Base-by-base conservation (phyloP, 1,140 invertebrate genomes). In the Pinna nobilis region DNA sequence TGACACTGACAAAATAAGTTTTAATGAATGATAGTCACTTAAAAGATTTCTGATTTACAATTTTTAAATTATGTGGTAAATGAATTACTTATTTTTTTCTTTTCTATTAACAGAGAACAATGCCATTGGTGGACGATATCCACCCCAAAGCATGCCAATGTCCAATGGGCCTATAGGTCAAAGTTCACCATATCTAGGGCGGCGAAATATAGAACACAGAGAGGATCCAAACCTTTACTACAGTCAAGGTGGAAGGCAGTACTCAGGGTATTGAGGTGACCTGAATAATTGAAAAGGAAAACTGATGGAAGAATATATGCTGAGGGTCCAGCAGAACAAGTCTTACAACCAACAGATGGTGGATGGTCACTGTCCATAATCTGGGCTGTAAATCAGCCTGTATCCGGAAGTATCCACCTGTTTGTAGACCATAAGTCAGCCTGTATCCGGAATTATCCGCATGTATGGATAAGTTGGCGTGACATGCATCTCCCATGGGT, bases 121-220 rank as follows among this genome's bases (percentile, higher is more conserved):
- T 77, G 78, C 47, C 59, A 77, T 55, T 39, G 68, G 49, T 18
- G 76, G 50, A 59, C 66, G 77, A 6, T 82, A 77, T 35, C 82
- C 81, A 33, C 47, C 53, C 3, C 37, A 50, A 28, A 20, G 74
- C 57, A 39, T 69, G 55, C 70, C 77, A 15, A 59, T 85, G 67
- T 55, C 85, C 44, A 87, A 87, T 65, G 86, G 86, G 11, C 86
- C 86, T 11, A 86, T 87, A 60, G 82, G 86, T 64, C 86, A 87
- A 74, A 87, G 86, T 75, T 87, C 86, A 55, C 86, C 86, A 15
- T 85, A 87, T 68, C 57, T 86, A 47, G 81, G 78, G 11, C 74
- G 86, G 25, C 68, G 86, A 32, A 81, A 82, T 55, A 69, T 80
- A 20, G 80, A 81, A 37, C 74, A 15, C 50, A 41, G 70, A 30